phyloP scores from a whole-genome alignment of 2,113 vertebrate species.

The Ursus arctos region DNA sequence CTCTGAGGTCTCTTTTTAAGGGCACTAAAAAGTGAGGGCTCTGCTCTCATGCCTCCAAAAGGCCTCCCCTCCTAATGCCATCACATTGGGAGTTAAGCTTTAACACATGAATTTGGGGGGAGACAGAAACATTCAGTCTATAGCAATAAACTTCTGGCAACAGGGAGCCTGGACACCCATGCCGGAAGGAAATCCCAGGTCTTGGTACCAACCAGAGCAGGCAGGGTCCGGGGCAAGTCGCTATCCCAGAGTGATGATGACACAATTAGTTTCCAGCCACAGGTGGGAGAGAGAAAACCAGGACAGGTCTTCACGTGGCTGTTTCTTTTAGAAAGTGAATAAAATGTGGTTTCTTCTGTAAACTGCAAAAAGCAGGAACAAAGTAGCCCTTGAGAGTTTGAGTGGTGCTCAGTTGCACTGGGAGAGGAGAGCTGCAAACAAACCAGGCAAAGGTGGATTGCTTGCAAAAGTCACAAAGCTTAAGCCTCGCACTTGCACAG shows the following conservation, averaged over 20 bases:
- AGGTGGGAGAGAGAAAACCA: background rate
- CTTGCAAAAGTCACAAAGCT: background rate
- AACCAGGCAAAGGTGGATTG: background rate
- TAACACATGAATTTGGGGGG: too few species aligned
- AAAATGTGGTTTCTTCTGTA: background rate
- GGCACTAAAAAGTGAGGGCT: background rate
- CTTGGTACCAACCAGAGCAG: background rate
- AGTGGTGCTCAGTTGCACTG: background rate
- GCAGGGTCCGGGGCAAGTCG: background rate
- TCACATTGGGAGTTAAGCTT: background rate
- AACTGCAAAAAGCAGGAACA: background rate
- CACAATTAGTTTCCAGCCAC: background rate
- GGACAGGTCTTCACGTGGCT: background rate
- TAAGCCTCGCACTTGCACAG: background rate
- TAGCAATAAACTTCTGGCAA: background rate
- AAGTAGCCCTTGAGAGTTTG: background rate
- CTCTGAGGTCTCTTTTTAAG: background rate
- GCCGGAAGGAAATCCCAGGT: background rate
- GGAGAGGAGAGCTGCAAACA: background rate
- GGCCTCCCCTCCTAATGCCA: background rate
- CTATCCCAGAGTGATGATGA: background rate
- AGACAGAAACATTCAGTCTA: background rate
- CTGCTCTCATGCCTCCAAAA: background rate
- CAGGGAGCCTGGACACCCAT: background rate
- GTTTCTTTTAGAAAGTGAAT: conserved; percentile 15